Evolutionary conservation across 2,113 vertebrate genomes (phyloP).

Genomic region (Symphodus melops): DNA sequence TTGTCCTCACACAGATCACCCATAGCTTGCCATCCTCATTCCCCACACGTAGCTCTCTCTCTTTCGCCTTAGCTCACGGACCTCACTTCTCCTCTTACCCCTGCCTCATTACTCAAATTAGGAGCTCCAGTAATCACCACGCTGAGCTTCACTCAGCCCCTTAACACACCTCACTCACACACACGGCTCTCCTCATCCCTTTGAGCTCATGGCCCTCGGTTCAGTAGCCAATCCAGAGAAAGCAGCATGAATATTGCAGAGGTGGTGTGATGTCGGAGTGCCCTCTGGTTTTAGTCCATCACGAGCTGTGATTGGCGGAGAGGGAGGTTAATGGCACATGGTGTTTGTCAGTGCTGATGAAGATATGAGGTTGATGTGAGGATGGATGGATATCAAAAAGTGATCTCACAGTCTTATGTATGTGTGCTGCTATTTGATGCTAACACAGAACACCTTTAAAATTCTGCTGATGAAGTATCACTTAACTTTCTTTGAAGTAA

Average conservation of each 20-base stretch:
- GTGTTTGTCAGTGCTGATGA: conserved; percentile 55
- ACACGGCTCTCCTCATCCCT: conserved; percentile 57
- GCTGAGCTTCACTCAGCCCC: conserved; percentile 61
- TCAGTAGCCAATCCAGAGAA: conserved; percentile 58
- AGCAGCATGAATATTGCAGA: conserved; percentile 76
- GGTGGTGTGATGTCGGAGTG: conserved; percentile 64
- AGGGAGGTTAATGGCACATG: conserved; percentile 58
- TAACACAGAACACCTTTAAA: no score
- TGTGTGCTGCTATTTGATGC: neutral
- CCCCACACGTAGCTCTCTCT: conserved; percentile 43
- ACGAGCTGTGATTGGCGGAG: conserved; percentile 52
- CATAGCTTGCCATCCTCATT: conserved; percentile 54
- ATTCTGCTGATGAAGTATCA: neutral
- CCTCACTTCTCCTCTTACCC: conserved; percentile 71
- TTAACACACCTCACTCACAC: conserved; percentile 67
- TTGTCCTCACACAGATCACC: conserved; percentile 44
- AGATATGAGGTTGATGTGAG: conserved; percentile 31
- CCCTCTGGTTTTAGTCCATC: conserved; percentile 60
- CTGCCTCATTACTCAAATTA: conserved; percentile 81
- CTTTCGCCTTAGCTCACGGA: conserved; percentile 46
- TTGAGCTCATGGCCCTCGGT: conserved; percentile 73
- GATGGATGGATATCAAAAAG: conserved; percentile 20
- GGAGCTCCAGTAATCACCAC: conserved; percentile 73
- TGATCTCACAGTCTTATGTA: neutral
- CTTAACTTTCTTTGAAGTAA: no score